Evolutionary conservation across 2,113 vertebrate species (phyloP).

Genomic region (Ciconia maguari): DNA sequence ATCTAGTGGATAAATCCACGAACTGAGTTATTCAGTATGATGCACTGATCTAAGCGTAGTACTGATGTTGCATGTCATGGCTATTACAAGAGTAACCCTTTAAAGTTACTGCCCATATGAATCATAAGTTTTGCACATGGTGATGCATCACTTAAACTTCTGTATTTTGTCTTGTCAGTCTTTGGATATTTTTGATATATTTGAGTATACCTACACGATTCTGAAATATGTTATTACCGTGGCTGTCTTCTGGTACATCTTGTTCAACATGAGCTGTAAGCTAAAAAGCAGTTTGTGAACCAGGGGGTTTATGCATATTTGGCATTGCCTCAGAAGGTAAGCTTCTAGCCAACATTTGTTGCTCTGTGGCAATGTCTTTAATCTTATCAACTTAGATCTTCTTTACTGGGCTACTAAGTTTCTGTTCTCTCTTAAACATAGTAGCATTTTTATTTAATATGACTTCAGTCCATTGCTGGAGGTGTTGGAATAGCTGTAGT

Average conservation of each 20-base stretch:
- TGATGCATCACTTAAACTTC: not conserved
- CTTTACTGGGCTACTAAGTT: not conserved
- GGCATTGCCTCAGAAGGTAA: not conserved
- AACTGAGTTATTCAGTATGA: not conserved
- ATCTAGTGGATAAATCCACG: not conserved
- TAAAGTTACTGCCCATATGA: not conserved
- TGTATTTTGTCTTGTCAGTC: not conserved
- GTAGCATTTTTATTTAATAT: not conserved
- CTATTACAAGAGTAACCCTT: not conserved
- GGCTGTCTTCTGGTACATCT: not conserved
- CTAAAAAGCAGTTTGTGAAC: not conserved
- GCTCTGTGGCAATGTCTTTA: not conserved
- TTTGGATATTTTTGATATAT: not conserved
- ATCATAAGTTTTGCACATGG: not conserved
- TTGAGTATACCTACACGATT: not conserved
- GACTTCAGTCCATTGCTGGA: not conserved
- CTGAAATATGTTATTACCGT: not conserved
- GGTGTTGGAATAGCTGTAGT: not conserved
- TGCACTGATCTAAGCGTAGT: not conserved
- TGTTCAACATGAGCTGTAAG: not conserved
- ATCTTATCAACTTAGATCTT: not conserved
- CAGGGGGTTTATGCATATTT: not conserved
- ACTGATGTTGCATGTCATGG: not conserved
- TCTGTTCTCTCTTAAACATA: not conserved
- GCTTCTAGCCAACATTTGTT: not conserved